phyloP scores from a whole-genome alignment of 1,140 invertebrate genomes.

The Chlorops oryzae region DNA sequence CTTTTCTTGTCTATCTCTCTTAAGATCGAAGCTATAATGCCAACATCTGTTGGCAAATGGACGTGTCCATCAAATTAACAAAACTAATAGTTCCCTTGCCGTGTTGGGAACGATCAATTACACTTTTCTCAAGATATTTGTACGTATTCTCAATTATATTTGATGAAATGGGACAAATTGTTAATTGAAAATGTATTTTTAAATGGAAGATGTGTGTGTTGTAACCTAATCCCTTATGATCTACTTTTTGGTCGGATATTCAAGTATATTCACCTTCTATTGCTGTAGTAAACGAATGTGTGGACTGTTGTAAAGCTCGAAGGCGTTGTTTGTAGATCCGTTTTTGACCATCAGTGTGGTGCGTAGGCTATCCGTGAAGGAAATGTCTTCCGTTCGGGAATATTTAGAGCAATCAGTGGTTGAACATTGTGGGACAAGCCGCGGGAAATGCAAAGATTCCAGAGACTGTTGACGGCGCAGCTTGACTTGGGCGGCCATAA shows the following conservation, averaged over 20 bases:
- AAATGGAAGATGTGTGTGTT: too few species aligned
- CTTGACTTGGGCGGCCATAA: constrained; percentile 83
- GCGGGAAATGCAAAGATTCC: constrained; percentile 31
- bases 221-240: too few species aligned
- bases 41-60: constrained; percentile 13
- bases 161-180: too few species aligned
- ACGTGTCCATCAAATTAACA: constrained; percentile 11
- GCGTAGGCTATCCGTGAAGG: constrained; percentile 2
- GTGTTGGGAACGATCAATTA: too few species aligned
- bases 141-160: too few species aligned
- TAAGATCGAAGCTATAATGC: too few species aligned
- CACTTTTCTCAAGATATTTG: too few species aligned
- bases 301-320: constrained; percentile 56
- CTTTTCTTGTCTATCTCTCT: too few species aligned
- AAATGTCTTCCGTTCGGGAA: constrained; percentile 1
- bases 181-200: too few species aligned
- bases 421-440: not conserved
- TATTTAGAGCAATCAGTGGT: not conserved
- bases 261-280: constrained; percentile 36
- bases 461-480: constrained; percentile 60
- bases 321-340: constrained; percentile 56
- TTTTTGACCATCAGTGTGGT: constrained; percentile 42
- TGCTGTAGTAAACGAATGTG: constrained; percentile 39
- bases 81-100: too few species aligned
- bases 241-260: too few species aligned